Base-by-base conservation (phyloP, 2,888 invertebrate species). In the Palloptera scutellata region DNA sequence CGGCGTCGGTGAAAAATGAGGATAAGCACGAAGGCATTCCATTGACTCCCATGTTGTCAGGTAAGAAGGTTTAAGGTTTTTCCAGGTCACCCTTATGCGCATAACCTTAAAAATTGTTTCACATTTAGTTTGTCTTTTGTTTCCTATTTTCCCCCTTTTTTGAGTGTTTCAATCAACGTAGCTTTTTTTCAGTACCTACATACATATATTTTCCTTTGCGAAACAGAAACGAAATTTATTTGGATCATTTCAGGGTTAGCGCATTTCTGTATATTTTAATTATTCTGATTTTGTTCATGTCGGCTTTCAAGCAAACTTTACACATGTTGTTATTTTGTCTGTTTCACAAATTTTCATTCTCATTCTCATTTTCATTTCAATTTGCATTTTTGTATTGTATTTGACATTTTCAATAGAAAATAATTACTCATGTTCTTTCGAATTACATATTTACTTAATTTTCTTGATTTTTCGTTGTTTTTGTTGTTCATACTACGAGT, bases 41-140 rank as follows among this genome's bases (percentile, higher is more conserved):
- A 70, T 72, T 83, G 76, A 79, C 80, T 65, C 83, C 84, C 67
- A 81, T 83, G 76, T 71, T 81, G 67, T 82, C 84, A 67, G 84
- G 83, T 84, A 77, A 81, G 81, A 67, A 61, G 42, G 30, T 30
- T 30, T 6, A 30, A 30, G 6, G 6, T 30, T 30, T 20, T 42
- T 0, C 45, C 51, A 48, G 2, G 2, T 48, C 51, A 61, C 48
- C 41, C 13, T 48, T 40, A 11, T n/a, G 13, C 17, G 13, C 53
- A 64, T 64, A 64, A 64, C 59, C 65, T 65, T 41, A 65, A 59
- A 65, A 58, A 6, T n/a, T 51, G 19, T 53, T 55, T 42, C 61
- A 61, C 55, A 45, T 66, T 66, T 61, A 54, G 51, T 41, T 55
- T 13, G 19, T 57, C 6, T n/a, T 40, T 53, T 17, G 53, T 1